Conservation (phyloP, 2,113 vertebrate genomes). For the Engraulis encrasicolus region DNA sequence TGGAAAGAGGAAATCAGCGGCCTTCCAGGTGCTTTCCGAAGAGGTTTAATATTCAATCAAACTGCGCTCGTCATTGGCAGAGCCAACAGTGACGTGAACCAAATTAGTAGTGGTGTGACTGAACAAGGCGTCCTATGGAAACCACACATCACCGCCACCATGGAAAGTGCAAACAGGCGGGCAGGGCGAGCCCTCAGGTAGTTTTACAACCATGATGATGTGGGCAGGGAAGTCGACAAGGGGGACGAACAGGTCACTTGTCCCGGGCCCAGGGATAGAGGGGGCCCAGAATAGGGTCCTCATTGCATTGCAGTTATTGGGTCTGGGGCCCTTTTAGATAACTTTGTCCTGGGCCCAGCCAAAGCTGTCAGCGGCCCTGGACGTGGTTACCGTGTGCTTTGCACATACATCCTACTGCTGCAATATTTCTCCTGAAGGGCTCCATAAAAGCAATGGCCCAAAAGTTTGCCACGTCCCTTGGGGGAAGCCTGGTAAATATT, state of each 20-base stretch:
- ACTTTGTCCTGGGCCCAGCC: too few relatives aligned
- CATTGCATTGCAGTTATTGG: too few relatives aligned
- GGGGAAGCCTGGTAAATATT: slow-evolving; percentile 6
- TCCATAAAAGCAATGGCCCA: neutral
- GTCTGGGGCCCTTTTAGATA: too few relatives aligned
- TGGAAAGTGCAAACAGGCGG: neutral
- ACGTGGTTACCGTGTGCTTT: too few relatives aligned
- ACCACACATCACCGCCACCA: neutral
- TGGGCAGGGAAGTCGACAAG: too few relatives aligned
- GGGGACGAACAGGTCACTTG: too few relatives aligned
- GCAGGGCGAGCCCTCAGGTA: neutral
- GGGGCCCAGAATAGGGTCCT: too few relatives aligned
- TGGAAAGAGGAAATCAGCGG: neutral
- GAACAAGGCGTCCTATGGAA: neutral
- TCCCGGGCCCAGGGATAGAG: too few relatives aligned
- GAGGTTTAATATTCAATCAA: neutral
- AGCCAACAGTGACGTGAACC: neutral
- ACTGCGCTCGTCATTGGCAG: neutral
- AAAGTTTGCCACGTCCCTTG: neutral
- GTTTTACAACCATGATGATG: neutral
- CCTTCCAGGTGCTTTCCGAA: neutral
- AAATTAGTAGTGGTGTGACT: neutral
- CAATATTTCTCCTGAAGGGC: neutral
- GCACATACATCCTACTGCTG: too few relatives aligned
- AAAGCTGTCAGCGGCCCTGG: too few relatives aligned